Evolutionary conservation across 2,888 invertebrate genomes (phyloP).

Genomic region (Spilosoma lubricipeda): DNA sequence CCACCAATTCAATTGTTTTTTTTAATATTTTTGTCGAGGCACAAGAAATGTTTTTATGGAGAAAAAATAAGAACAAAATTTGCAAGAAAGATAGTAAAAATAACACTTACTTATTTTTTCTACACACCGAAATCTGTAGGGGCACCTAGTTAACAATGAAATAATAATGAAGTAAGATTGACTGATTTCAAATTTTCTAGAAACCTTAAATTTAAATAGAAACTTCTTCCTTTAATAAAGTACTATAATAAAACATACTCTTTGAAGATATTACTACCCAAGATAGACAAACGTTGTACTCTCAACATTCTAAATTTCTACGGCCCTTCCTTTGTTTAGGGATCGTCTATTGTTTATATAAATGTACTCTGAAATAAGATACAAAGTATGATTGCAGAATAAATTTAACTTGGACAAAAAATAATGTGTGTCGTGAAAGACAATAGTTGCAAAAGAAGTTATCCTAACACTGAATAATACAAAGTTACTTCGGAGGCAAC

Average conservation of each 20-base stretch:
- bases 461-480: not conserved
- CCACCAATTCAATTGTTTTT: too few relatives aligned
- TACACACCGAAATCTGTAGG: too few relatives aligned
- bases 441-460: not conserved
- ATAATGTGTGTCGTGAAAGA: not conserved
- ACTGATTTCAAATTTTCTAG: not conserved
- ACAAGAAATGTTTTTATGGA: too few relatives aligned
- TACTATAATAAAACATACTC: not conserved
- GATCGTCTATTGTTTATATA: not conserved
- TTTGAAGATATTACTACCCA: not conserved
- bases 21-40: too few relatives aligned
- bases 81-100: too few relatives aligned
- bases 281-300: constrained; percentile 12
- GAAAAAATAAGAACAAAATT: too few relatives aligned
- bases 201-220: not conserved
- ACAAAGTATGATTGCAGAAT: not conserved
- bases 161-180: not conserved
- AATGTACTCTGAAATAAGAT: not conserved
- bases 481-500: not conserved
- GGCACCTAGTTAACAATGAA: too few relatives aligned
- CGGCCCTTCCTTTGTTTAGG: constrained; percentile 12
- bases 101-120: too few relatives aligned
- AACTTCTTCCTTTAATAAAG: not conserved
- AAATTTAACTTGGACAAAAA: not conserved
- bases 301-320: constrained; percentile 11